Evolutionary conservation across 1,140 invertebrate genomes (phyloP).

Genomic region (Orius insidiosus): DNA sequence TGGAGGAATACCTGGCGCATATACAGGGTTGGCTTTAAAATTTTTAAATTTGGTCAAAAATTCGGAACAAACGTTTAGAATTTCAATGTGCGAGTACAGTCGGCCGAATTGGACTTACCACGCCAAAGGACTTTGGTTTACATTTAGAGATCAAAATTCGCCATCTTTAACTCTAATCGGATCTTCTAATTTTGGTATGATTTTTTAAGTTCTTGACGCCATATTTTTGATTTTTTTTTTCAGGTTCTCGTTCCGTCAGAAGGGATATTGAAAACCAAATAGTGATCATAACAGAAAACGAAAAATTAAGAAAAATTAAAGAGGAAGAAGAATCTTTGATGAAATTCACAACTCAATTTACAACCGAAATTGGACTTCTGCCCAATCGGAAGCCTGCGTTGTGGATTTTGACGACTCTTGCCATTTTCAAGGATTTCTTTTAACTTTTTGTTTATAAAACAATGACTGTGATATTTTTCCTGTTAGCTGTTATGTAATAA

Average conservation of each 20-base stretch:
- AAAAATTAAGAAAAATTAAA: conserved; percentile 48
- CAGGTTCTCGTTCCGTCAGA: conserved; percentile 56
- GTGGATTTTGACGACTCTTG: conserved; percentile 18
- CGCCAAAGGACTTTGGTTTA: conserved; percentile 90
- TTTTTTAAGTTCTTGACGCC: background rate
- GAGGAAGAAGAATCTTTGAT: conserved; percentile 47
- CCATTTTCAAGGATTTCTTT: conserved; percentile 20
- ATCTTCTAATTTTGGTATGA: conserved; percentile 91
- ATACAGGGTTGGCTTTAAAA: conserved; percentile 66
- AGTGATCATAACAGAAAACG: conserved; percentile 66
- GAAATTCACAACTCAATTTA: conserved; percentile 17
- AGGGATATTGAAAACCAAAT: conserved; percentile 89
- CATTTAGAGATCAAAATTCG: conserved; percentile 40
- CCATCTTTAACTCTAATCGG: conserved; percentile 79
- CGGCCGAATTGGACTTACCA: conserved; percentile 88
- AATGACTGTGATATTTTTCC: background rate
- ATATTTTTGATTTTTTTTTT: conserved; percentile 8
- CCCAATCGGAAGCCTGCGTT: conserved; percentile 17
- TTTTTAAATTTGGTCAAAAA: conserved; percentile 50
- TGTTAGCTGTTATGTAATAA: background rate
- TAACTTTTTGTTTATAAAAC: conserved; percentile 6
- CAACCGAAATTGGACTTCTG: conserved; percentile 7
- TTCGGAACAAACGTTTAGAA: conserved; percentile 42
- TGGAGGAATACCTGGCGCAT: conserved; percentile 77
- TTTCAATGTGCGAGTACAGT: conserved; percentile 69